Conservation (phyloP, 2,888 invertebrate genomes). For the Stratiomys singularior region DNA sequence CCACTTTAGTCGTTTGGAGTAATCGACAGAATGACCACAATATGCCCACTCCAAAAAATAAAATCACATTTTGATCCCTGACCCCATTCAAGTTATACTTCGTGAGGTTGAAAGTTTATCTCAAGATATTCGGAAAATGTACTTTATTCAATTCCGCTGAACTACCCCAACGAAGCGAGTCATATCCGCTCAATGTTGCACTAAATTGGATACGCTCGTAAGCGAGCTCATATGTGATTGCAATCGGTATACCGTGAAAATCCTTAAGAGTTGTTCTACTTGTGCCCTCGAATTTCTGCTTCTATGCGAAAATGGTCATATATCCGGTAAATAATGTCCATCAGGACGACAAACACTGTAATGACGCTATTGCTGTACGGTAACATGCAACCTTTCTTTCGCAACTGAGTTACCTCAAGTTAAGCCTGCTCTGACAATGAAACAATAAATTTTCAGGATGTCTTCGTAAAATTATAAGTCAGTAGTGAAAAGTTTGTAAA, state of each 20-base stretch:
- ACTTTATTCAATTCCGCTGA: conserved; percentile 12
- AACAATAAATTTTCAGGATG: conserved; percentile 18
- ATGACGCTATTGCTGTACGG: conserved; percentile 6
- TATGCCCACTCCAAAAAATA: background rate
- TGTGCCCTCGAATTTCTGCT: conserved; percentile 32
- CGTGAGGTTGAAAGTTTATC: conserved; percentile 23
- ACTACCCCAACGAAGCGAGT: background rate
- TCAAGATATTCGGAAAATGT: conserved; percentile 21
- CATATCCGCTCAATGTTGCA: background rate
- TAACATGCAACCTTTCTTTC: conserved; percentile 24
- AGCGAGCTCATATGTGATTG: conserved; percentile 18
- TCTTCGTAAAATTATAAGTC: no score
- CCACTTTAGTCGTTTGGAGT: background rate
- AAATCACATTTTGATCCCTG: conserved; percentile 19
- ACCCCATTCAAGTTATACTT: conserved; percentile 19
- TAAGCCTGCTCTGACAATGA: background rate
- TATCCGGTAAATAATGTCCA: conserved; percentile 33
- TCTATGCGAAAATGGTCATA: conserved; percentile 12
- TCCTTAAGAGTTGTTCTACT: conserved; percentile 5
- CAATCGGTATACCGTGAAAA: conserved; percentile 16
- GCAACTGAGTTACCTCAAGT: background rate
- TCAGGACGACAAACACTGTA: conserved; percentile 5
- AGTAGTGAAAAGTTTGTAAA: no score
- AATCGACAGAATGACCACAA: background rate
- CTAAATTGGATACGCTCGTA: background rate